phyloP scores from a whole-genome alignment of 1,140 invertebrate genomes.

The Carposina sasakii region DNA sequence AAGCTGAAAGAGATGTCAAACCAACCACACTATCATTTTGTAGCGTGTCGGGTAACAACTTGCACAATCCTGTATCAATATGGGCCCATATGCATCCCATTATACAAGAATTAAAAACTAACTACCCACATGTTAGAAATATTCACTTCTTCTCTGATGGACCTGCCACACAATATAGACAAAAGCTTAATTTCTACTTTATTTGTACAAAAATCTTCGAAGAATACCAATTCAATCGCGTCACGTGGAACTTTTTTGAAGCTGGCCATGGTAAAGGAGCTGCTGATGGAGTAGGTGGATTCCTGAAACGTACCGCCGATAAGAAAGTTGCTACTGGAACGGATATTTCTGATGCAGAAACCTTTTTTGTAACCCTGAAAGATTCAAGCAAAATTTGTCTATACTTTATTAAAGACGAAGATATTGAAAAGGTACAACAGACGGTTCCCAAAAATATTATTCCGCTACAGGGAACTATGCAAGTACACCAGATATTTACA shows the following conservation, averaged over 20 bases:
- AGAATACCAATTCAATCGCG: not conserved
- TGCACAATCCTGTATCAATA: conserved; percentile 20
- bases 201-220: conserved; percentile 1
- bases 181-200: not conserved
- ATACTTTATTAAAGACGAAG: not conserved
- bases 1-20: not conserved
- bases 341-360: not conserved
- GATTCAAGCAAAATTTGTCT: not conserved
- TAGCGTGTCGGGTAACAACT: conserved; percentile 13
- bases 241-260: conserved; percentile 18
- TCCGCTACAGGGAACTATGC: conserved; percentile 5
- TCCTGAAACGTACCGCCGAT: not conserved
- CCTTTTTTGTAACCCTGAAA: not conserved
- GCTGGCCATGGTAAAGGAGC: conserved; percentile 16
- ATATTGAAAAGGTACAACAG: not conserved
- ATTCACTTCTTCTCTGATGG: conserved; percentile 3
- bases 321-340: not conserved
- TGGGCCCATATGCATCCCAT: conserved; percentile 10
- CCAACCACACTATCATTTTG: conserved; percentile 19
- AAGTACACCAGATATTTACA: conserved; percentile 8
- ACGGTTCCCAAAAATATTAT: not conserved
- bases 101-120: conserved; percentile 1
- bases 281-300: conserved; percentile 6
- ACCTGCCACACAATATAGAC: not conserved
- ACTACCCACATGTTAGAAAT: not conserved